Conservation (phyloP, 2,888 invertebrate genomes). For the Drosophila mayaguana region DNA sequence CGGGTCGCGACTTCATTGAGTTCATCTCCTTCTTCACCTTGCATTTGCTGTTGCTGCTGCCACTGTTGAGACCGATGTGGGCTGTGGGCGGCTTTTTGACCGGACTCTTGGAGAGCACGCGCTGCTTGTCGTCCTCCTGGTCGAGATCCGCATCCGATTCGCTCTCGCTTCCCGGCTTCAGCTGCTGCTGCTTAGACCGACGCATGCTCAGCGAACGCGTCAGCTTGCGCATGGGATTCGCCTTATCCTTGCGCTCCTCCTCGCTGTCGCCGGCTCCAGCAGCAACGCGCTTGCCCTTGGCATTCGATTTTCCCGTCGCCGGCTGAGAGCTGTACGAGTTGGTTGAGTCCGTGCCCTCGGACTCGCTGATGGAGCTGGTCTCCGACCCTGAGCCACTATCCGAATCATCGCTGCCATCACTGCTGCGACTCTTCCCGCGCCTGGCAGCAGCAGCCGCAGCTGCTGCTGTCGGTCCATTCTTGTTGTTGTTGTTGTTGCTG, state of each 20-base stretch:
- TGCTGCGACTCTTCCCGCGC: conserved; percentile 71
- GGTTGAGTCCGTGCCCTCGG: conserved; percentile 72
- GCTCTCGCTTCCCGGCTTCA: conserved; percentile 83
- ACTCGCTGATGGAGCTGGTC: conserved; percentile 69
- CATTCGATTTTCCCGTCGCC: conserved; percentile 42
- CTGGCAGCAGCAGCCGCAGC: not conserved
- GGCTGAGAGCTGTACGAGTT: conserved; percentile 65
- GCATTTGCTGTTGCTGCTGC: conserved; percentile 77
- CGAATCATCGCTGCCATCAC: conserved; percentile 79
- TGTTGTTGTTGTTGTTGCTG: conserved; percentile 43
- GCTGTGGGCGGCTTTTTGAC: conserved; percentile 87
- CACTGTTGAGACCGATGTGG: conserved; percentile 30
- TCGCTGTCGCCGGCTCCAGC: conserved; percentile 56
- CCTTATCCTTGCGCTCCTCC: conserved; percentile 74
- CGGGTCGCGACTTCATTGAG: conserved; percentile 72
- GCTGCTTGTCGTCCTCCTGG: conserved; percentile 65
- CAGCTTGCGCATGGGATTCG: conserved; percentile 87
- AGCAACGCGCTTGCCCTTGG: conserved; percentile 53
- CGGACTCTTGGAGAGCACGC: conserved; percentile 88
- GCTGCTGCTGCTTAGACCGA: conserved; percentile 88
- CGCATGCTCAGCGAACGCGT: conserved; percentile 90
- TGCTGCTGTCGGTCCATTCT: conserved; percentile 30
- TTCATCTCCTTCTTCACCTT: conserved; percentile 84
- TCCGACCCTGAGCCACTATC: conserved; percentile 71
- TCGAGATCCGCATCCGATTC: conserved; percentile 83